These are phyloP conservation scores for Triops longicaudatus DNA, from an alignment of 1,140 invertebrate species.

Conservation along the genomic window DNA sequence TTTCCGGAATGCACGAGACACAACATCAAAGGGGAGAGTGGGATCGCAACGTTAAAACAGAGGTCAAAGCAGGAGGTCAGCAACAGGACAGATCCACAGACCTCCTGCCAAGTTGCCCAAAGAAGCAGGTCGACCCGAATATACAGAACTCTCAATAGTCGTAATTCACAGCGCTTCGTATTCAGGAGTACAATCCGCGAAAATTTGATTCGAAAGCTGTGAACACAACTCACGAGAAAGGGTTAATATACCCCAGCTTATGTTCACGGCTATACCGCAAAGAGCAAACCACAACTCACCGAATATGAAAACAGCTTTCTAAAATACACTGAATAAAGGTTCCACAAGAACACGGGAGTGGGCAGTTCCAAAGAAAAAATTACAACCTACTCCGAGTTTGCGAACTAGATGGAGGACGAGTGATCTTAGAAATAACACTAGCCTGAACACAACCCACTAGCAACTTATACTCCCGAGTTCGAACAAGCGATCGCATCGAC, in stretches of 20 bases:
- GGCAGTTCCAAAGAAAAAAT: too few relatives aligned
- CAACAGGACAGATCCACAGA: not conserved
- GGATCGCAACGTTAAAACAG: not conserved
- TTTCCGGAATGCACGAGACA: not conserved
- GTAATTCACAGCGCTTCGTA: not conserved
- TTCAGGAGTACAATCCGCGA: too few relatives aligned
- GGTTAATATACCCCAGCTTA: too few relatives aligned
- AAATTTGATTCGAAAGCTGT: not conserved
- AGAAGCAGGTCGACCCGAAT: not conserved
- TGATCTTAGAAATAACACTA: not conserved
- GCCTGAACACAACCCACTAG: not conserved
- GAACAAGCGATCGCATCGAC: not conserved
- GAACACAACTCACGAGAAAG: too few relatives aligned
- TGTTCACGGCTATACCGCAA: too few relatives aligned
- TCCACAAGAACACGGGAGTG: too few relatives aligned
- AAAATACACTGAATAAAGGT: too few relatives aligned
- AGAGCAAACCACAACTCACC: too few relatives aligned
- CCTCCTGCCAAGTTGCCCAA: not conserved
- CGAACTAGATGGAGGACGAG: not conserved
- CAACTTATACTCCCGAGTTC: not conserved
- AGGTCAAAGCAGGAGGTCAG: slow-evolving; percentile 1
- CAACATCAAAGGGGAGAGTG: not conserved
- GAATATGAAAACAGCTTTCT: too few relatives aligned
- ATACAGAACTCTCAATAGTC: not conserved
- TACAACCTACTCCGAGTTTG: too few relatives aligned